phyloP scores from a whole-genome alignment of 1,140 invertebrate species.

The Conus ventricosus region DNA sequence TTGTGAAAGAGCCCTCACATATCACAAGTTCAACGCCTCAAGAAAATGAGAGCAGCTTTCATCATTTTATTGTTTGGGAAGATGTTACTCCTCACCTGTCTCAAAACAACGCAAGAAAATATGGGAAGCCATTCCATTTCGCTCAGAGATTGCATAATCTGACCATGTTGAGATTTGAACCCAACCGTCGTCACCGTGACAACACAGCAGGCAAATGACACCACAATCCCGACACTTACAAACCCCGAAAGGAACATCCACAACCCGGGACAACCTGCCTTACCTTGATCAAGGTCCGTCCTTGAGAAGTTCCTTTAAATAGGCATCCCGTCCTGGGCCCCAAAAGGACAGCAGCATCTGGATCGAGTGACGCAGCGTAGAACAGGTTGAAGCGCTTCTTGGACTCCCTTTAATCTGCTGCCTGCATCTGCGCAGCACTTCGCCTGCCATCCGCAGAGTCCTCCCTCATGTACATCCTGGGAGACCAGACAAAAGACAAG shows the following conservation, averaged over 20 bases:
- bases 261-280: not conserved
- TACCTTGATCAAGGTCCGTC: conserved; percentile 32
- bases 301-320: conserved; percentile 23
- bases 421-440: conserved; percentile 26
- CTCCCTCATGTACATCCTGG: conserved; percentile 36
- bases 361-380: conserved; percentile 27
- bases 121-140: no score
- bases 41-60: no score
- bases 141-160: no score
- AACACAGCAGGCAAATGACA: no score
- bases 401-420: conserved; percentile 30
- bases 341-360: not conserved
- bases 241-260: not conserved
- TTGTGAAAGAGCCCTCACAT: no score
- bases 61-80: no score
- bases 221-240: no score
- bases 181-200: no score
- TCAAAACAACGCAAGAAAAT: no score
- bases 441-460: conserved; percentile 17
- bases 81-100: no score
- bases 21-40: no score
- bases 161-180: no score
- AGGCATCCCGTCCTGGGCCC: not conserved
- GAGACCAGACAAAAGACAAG: not conserved
- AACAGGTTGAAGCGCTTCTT: conserved; percentile 43